Evolutionary conservation across 1,140 invertebrate species (phyloP).

Genomic region (Lucilia cuprina): DNA sequence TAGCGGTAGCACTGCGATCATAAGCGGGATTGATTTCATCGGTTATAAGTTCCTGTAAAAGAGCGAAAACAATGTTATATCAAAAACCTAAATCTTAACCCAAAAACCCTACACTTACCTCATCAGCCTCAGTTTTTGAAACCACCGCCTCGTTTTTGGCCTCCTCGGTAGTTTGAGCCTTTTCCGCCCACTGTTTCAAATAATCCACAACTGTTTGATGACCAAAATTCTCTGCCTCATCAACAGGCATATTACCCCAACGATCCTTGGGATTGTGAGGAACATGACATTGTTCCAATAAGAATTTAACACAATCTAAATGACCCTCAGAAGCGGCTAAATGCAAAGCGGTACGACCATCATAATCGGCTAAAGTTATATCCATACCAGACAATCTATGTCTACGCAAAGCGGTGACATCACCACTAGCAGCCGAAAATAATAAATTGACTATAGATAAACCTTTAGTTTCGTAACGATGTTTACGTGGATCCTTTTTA

Average conservation of each 20-base stretch:
- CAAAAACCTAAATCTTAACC: neutral
- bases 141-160: conserved; percentile 47
- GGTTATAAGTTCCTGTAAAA: conserved; percentile 38
- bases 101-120: conserved; percentile 46
- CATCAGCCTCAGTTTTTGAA: conserved; percentile 53
- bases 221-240: conserved; percentile 85
- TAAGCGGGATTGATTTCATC: conserved; percentile 47
- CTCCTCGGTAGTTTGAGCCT: conserved; percentile 50
- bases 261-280: conserved; percentile 79
- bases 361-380: conserved; percentile 90
- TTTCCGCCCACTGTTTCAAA: conserved; percentile 71
- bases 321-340: conserved; percentile 92
- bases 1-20: conserved; percentile 45
- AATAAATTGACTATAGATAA: conserved; percentile 91
- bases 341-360: conserved; percentile 91
- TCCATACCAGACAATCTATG: conserved; percentile 91
- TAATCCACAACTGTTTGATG: conserved; percentile 79
- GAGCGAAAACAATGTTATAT: neutral
- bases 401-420: conserved; percentile 89
- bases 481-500: conserved; percentile 90
- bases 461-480: conserved; percentile 91
- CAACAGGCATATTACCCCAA: conserved; percentile 88
- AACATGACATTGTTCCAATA: conserved; percentile 85
- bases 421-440: conserved; percentile 92
- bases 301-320: conserved; percentile 84